Conservation (phyloP, 2,797 vertebrate genomes). For the Acanthiza pusilla region DNA sequence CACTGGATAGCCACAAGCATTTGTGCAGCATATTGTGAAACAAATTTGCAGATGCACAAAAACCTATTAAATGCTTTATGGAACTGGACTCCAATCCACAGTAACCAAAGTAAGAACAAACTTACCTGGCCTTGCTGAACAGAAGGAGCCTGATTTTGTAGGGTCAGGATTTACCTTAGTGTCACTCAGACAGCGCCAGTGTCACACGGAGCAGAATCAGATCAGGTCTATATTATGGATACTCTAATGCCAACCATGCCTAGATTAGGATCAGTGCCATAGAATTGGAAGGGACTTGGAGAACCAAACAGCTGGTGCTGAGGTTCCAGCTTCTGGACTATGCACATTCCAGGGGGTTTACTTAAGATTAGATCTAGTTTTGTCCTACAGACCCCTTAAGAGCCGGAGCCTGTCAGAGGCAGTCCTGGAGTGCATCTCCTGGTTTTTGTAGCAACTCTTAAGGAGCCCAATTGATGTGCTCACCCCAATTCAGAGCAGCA, state of each 20-base stretch:
- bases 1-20: background rate
- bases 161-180: background rate
- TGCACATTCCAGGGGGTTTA: background rate
- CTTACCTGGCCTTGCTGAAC: background rate
- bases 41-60: background rate
- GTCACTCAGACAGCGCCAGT: background rate
- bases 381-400: background rate
- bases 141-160: background rate
- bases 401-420: background rate
- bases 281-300: background rate
- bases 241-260: accelerated
- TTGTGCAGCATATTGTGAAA: background rate
- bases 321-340: background rate
- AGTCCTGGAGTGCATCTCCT: background rate
- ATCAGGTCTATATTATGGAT: accelerated
- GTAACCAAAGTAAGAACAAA: background rate
- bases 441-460: background rate
- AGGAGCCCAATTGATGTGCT: background rate
- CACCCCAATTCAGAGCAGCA: background rate
- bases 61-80: background rate
- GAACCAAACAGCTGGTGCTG: background rate
- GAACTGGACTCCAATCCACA: background rate
- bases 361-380: background rate
- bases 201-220: background rate
- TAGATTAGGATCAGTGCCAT: background rate